A percentile compares a stretch with the other conserved stretches of the same genome.
phyloP scores from a whole-genome alignment of 2,888 invertebrate species.

The Eubasilissa splendida region DNA sequence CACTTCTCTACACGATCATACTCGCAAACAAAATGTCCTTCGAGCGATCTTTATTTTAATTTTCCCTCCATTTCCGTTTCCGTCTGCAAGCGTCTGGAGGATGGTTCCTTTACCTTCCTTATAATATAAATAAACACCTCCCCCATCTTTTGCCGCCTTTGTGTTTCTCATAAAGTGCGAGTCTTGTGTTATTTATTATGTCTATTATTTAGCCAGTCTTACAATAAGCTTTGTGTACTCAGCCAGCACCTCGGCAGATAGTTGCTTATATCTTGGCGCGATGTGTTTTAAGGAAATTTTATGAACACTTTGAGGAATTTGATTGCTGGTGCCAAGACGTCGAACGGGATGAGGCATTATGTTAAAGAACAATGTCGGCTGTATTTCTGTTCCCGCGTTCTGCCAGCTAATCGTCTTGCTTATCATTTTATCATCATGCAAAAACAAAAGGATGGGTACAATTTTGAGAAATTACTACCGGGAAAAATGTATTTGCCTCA shows the following conservation, averaged over 20 bases:
- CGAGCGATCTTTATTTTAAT: slow-evolving; percentile 40
- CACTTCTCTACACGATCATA: slow-evolving; percentile 6
- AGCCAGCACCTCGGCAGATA: slow-evolving; percentile 32
- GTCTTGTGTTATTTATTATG: slow-evolving; percentile 58
- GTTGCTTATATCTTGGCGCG: slow-evolving; percentile 36
- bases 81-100: slow-evolving; percentile 29
- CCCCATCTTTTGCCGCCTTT: slow-evolving; percentile 55
- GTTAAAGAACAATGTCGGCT: neutral
- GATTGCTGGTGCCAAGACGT: slow-evolving; percentile 25
- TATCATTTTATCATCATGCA: neutral
- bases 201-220: slow-evolving; percentile 58
- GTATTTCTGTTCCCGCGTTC: neutral
- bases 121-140: slow-evolving; percentile 58
- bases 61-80: slow-evolving; percentile 35
- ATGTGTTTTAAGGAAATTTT: slow-evolving; percentile 31
- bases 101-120: slow-evolving; percentile 48
- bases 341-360: slow-evolving; percentile 5
- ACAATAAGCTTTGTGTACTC: slow-evolving; percentile 58
- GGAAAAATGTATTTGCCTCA: no score
- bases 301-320: slow-evolving; percentile 41
- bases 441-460: no score
- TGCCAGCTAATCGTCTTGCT: slow-evolving; percentile 1
- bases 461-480: no score
- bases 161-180: slow-evolving; percentile 59
- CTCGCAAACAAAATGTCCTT: slow-evolving; percentile 10